Evolutionary conservation across 2,113 vertebrate genomes (phyloP).

Genomic region (Probosciger aterrimus): DNA sequence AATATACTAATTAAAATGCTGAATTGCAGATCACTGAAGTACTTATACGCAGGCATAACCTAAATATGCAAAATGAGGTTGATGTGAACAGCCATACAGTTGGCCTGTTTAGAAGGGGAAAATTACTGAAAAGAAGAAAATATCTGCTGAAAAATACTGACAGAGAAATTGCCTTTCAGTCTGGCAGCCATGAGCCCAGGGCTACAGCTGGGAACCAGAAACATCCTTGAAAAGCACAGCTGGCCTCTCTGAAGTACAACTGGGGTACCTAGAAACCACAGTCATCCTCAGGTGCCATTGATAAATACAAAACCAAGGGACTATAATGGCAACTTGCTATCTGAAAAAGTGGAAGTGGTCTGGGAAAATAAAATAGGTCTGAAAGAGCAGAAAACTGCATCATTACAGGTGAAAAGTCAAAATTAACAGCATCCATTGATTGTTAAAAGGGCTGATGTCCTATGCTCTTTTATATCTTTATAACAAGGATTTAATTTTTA

Average conservation of each 20-base stretch:
- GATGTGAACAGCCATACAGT: neutral
- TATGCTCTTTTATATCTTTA: accelerated
- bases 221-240: neutral
- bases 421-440: neutral
- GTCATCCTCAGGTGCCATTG: neutral
- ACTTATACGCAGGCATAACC: neutral
- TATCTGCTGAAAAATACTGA: neutral
- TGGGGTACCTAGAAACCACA: neutral
- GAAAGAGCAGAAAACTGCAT: neutral
- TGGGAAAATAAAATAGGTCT: neutral
- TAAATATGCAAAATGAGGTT: neutral
- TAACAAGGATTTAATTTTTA: neutral
- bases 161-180: neutral
- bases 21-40: neutral
- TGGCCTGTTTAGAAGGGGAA: neutral
- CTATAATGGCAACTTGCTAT: neutral
- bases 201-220: neutral
- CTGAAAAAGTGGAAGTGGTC: neutral
- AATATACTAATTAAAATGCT: neutral
- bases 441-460: neutral
- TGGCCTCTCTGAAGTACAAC: neutral
- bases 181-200: neutral
- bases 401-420: neutral
- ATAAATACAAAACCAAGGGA: neutral
- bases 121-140: neutral